These are phyloP conservation scores for Stegodyphus mimosarum DNA, from an alignment of 1,140 invertebrate species.

Conservation along the genomic window DNA sequence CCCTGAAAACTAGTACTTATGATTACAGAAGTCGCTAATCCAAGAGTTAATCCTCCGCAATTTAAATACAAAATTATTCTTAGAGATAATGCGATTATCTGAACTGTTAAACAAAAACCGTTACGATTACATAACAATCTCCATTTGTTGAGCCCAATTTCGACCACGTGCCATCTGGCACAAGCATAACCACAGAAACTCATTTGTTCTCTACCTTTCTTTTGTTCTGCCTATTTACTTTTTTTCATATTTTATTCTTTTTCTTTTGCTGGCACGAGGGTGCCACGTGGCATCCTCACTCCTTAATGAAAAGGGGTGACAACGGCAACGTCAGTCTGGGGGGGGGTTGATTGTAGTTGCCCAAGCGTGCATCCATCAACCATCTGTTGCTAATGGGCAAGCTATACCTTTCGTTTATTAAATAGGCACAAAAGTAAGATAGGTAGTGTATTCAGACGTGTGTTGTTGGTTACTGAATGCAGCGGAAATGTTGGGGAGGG, in stretches of 20 bases:
- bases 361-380: constrained; percentile 23
- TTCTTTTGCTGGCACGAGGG: background rate
- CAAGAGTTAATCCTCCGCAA: too few relatives aligned
- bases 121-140: too few relatives aligned
- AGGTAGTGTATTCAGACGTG: background rate
- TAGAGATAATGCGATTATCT: too few relatives aligned
- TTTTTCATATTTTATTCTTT: background rate
- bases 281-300: constrained; percentile 42
- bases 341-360: background rate
- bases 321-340: background rate
- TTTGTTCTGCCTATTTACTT: background rate
- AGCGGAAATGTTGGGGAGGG: constrained; percentile 10
- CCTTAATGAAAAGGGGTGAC: constrained; percentile 31
- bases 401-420: constrained; percentile 40
- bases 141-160: background rate
- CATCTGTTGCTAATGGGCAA: constrained; percentile 49
- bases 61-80: too few relatives aligned
- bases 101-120: too few relatives aligned
- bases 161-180: background rate
- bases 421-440: constrained; percentile 46
- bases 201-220: background rate
- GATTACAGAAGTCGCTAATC: too few relatives aligned
- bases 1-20: too few relatives aligned
- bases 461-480: background rate
- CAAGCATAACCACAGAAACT: background rate